Conservation (phyloP, 2,888 invertebrate genomes). For the Dasypogon diadema region DNA sequence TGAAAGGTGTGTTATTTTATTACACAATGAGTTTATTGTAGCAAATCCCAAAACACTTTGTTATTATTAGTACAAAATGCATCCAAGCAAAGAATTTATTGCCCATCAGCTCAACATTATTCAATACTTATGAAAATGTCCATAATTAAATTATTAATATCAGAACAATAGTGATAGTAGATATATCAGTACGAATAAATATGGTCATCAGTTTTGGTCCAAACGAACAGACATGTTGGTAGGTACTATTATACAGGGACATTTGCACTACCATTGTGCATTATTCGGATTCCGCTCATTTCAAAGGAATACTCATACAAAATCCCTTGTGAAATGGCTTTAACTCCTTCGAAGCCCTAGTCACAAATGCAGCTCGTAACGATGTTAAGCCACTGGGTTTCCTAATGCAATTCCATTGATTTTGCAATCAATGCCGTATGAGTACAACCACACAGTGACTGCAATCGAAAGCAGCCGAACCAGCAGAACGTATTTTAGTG, state of each 20-base stretch:
- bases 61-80: too few species aligned
- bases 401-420: slow-evolving; percentile 37
- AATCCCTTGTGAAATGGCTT: slow-evolving; percentile 12
- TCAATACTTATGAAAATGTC: too few species aligned
- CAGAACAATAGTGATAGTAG: too few species aligned
- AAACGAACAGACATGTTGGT: too few species aligned
- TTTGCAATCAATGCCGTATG: slow-evolving; percentile 32
- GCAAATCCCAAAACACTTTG: too few species aligned
- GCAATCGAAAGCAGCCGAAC: slow-evolving; percentile 12
- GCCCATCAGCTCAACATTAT: too few species aligned
- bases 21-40: too few species aligned
- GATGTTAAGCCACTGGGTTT: slow-evolving; percentile 33
- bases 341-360: neutral
- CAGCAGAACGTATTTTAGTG: slow-evolving; percentile 3
- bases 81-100: too few species aligned
- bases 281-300: slow-evolving; percentile 14
- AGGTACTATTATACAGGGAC: slow-evolving; percentile 9
- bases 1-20: too few species aligned
- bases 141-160: too few species aligned
- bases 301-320: slow-evolving; percentile 20
- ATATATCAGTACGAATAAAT: too few species aligned
- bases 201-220: too few species aligned
- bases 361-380: slow-evolving; percentile 15
- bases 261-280: slow-evolving; percentile 31
- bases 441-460: neutral